Conservation (phyloP, 2,797 vertebrate genomes). For the Phataginus tricuspis region DNA sequence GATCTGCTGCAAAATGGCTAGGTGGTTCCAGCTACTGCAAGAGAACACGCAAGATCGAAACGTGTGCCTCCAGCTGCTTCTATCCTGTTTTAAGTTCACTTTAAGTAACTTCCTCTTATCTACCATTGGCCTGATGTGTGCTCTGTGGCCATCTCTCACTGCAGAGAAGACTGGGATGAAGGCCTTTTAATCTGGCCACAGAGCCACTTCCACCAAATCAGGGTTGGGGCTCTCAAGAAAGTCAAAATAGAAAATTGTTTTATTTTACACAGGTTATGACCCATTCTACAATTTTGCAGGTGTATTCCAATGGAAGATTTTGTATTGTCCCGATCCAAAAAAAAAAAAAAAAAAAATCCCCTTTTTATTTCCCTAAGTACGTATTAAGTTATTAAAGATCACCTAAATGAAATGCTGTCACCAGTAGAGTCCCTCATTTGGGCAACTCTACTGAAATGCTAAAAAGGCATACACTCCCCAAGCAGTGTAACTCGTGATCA, state of each 20-base stretch:
- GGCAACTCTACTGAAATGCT: constrained; percentile 16
- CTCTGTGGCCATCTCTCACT: neutral
- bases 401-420: constrained; percentile 23
- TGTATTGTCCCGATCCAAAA: neutral
- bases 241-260: constrained; percentile 14
- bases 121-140: neutral
- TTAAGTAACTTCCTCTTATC: constrained; percentile 8
- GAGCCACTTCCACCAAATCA: constrained; percentile 1
- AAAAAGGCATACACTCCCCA: neutral
- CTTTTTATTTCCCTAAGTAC: neutral
- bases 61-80: neutral
- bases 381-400: neutral
- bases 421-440: neutral
- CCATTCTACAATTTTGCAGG: neutral
- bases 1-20: neutral
- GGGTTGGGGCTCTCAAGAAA: neutral
- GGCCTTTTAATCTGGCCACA: neutral
- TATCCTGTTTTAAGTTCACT: constrained; percentile 1
- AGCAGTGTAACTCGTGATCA: neutral
- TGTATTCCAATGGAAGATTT: neutral
- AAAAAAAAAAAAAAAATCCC: neutral
- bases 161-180: neutral
- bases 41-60: neutral
- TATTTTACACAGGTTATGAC: neutral
- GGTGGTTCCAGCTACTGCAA: neutral